phyloP scores from a whole-genome alignment of 2,888 invertebrate species.

The Apodemia mormo region DNA sequence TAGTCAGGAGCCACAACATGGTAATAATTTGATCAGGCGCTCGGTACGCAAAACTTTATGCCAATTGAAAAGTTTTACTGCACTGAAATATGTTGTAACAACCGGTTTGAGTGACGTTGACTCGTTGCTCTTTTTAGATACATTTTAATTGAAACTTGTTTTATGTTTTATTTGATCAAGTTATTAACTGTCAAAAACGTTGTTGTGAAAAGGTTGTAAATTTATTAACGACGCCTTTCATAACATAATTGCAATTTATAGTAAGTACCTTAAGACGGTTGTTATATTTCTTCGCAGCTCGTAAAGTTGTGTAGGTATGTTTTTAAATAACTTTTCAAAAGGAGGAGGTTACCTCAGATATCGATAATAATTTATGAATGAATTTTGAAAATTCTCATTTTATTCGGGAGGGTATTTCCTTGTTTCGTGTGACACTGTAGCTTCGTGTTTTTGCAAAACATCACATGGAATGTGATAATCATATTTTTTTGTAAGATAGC shows the following conservation, averaged over 20 bases:
- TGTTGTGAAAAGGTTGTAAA: background rate
- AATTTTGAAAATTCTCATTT: too few species aligned
- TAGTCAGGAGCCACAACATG: conserved; percentile 64
- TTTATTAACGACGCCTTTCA: background rate
- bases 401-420: too few species aligned
- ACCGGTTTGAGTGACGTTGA: conserved; percentile 50
- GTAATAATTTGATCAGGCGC: conserved; percentile 78
- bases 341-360: too few species aligned
- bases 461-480: too few species aligned
- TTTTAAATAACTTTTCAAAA: too few species aligned
- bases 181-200: background rate
- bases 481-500: too few species aligned
- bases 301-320: too few species aligned
- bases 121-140: conserved; percentile 37
- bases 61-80: conserved; percentile 72
- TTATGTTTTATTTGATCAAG: conserved; percentile 25
- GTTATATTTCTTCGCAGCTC: background rate
- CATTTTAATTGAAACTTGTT: conserved; percentile 43
- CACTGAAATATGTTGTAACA: conserved; percentile 59
- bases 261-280: background rate
- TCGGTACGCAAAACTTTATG: conserved; percentile 63
- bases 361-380: too few species aligned
- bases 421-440: too few species aligned
- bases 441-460: too few species aligned
- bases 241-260: background rate